Base-by-base conservation (phyloP, 2,888 invertebrate genomes). In the Pheosia gnoma region DNA sequence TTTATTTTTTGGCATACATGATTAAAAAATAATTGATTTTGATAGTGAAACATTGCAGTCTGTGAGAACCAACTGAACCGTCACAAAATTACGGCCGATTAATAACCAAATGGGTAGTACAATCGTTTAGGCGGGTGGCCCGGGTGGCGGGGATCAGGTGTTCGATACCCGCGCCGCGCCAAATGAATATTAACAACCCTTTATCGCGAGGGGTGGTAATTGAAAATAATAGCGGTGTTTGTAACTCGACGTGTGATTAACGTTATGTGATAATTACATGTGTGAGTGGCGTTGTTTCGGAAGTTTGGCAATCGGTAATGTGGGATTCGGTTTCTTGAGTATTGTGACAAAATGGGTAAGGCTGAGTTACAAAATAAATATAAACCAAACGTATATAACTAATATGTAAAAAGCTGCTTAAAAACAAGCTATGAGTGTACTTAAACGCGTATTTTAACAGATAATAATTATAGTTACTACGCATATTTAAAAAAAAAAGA, bases 111-210 rank as follows among this genome's bases (percentile, higher is more conserved):
- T 75, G 77, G 78, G 69, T 71, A 67, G 65, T 55, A 67, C 70
- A 68, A 64, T 71, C 63, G 77, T 75, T 63, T 77, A 77, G 74
- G 61, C 51, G 65, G 73, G 68, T 67, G n/a, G 41, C 41, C 6
- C 7, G 41, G 56, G 3, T 6, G n/a, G 11, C 47, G 41, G 59
- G 37, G 59, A 80, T 83, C 85, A 87, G 86, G 81, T 83, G 83
- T 66, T 58, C 65, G 45, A 47, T 62, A 70, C 71, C 75, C 78
- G 83, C 80, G 77, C 76, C 86, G 80, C 85, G 79, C 69, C 38
- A 79, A 87, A 91, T 90, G 89, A 88, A 91, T 90, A 92, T 90
- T 90, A 93, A 93, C 91, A 92, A 91, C 91, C 91, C 91, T 91
- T 91, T 85, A 80, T 79, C 73, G 67, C 69, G 75, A 74, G 70